Evolutionary conservation across 2,888 invertebrate species (phyloP), one percentile per base, ranked within the genome.

Genomic region (Drosophila fungiperda): DNA sequence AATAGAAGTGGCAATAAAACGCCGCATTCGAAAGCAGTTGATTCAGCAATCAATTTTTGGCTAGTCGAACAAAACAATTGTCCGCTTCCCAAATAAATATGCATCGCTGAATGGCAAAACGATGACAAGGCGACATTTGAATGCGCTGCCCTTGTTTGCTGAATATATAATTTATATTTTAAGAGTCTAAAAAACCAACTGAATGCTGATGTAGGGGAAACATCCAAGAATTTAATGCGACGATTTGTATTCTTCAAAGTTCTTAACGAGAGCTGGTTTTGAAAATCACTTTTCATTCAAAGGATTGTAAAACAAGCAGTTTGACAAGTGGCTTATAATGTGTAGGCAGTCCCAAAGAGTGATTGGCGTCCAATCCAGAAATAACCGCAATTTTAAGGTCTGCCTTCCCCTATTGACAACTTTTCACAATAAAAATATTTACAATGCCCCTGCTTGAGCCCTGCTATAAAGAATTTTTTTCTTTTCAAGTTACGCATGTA

Each of bases 61-160:
- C 48, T 58, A 23, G 35, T 64, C 67, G 53, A 67, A 60, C 59
- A 52, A 57, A 64, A 58, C 75, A 62, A 75, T 61, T 68, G 55
- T 9, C 33, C 23, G 52, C 32, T 45, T 65, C 65, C 55, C 77
- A 68, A 60, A 63, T 49, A 45, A 63, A 53, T n/a, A 11, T 49
- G 38, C 61, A 65, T 68, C 60, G 49, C 23, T 42, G 45, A 49
- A 36, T 33, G 45, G 33, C 36, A 9, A 36, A 38, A 49, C 32
- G 36, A 5, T 23, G 23, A 12, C n/a, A 53, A 12, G 8, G 15
- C 63, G 64, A 52, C 40, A 20, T n/a, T 32, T 4, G 1, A 48
- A 40, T 60, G 17, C 35, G 26, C 57, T 76, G 26, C 9, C 15
- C 17, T 36, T 52, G 33, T 45, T 45, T 11, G 9, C 12, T 32